These are phyloP conservation scores for Hedychridium roseum DNA, from an alignment of 2,888 invertebrate genomes.

Conservation along the genomic window DNA sequence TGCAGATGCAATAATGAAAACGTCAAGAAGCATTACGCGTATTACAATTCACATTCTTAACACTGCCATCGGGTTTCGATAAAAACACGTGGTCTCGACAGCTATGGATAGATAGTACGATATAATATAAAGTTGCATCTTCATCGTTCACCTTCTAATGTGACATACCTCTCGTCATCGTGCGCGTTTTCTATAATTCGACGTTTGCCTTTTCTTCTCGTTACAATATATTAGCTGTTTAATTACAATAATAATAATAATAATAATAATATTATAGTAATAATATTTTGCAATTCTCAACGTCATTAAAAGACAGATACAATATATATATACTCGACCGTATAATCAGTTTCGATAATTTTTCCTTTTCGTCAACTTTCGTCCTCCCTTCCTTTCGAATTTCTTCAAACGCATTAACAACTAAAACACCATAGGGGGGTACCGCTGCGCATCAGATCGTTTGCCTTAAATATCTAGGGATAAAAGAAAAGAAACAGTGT, in stretches of 20 bases:
- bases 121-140: conserved; percentile 58
- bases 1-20: conserved; percentile 65
- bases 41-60: conserved; percentile 62
- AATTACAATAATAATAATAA: too few species aligned
- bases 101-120: conserved; percentile 54
- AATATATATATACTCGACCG: conserved; percentile 37
- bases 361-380: conserved; percentile 9
- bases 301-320: conserved; percentile 53
- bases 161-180: conserved; percentile 21
- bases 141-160: conserved; percentile 38
- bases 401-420: conserved; percentile 47
- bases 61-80: conserved; percentile 47
- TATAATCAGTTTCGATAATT: conserved; percentile 42
- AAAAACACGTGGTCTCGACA: conserved; percentile 57
- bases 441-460: conserved; percentile 49
- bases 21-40: conserved; percentile 63
- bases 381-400: conserved; percentile 26
- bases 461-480: conserved; percentile 53
- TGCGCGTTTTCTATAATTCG: conserved; percentile 21
- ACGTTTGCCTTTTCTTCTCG: conserved; percentile 22
- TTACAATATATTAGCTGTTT: conserved; percentile 44
- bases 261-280: conserved; percentile 54
- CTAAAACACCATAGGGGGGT: conserved; percentile 43
- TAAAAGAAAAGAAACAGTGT: conserved; percentile 52
- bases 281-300: conserved; percentile 58